A percentile compares a stretch with the other conserved stretches of the same genome.
Evolutionary conservation across 2,113 vertebrate genomes (phyloP).

Genomic region (Bubo scandiacus): DNA sequence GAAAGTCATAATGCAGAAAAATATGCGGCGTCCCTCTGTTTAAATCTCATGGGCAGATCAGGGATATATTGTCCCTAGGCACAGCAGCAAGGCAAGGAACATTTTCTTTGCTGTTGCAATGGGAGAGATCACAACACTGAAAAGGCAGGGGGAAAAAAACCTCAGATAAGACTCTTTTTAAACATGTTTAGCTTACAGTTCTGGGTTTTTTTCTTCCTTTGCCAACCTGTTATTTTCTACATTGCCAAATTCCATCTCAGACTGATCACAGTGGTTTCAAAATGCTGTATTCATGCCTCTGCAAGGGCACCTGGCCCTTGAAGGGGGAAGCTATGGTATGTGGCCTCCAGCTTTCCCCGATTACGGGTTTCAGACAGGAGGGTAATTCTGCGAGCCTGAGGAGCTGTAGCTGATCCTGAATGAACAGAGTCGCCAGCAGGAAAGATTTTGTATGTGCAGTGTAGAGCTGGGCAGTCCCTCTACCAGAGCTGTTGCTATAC

Average conservation of each 20-base stretch:
- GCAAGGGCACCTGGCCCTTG: neutral
- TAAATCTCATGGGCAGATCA: neutral
- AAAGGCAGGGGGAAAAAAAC: neutral
- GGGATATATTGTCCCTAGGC: neutral
- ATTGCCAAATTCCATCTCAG: neutral
- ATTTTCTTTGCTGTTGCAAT: neutral
- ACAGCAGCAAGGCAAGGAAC: neutral
- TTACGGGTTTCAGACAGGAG: neutral
- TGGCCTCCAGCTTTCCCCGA: rapidly evolving
- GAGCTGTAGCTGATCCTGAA: neutral
- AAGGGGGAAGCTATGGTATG: neutral
- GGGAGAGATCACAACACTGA: neutral
- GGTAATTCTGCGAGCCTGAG: neutral
- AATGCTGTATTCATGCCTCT: neutral
- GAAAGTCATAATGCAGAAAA: neutral
- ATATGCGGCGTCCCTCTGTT: neutral
- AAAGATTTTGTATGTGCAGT: neutral
- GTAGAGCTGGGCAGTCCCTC: neutral
- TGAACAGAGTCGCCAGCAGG: neutral
- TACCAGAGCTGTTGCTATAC: neutral
- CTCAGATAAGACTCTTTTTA: neutral
- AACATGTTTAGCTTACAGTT: neutral
- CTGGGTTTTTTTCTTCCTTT: neutral
- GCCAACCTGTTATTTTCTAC: neutral
- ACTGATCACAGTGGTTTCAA: neutral